A percentile compares a stretch with the other conserved stretches of the same genome.
These are phyloP conservation scores for Drosophila nigrodunni DNA, from an alignment of 1,140 invertebrate genomes.

Conservation along the genomic window DNA sequence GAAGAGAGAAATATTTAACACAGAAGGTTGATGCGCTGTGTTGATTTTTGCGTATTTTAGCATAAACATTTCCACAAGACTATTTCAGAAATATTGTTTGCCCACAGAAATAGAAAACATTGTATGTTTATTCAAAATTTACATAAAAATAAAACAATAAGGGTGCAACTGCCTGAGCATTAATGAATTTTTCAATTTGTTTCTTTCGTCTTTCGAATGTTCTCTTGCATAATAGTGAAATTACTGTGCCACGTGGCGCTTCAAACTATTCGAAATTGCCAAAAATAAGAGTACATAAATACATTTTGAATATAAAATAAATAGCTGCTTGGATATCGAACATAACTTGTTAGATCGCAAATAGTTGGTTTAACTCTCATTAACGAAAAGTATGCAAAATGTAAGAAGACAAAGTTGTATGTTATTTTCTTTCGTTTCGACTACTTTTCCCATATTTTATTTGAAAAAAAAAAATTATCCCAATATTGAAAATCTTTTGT, in stretches of 20 bases:
- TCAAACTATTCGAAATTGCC: no score
- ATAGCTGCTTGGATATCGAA: neutral
- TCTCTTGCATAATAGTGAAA: neutral
- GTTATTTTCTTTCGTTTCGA: no score
- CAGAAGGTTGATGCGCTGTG: slow-evolving; percentile 32
- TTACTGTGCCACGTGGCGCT: neutral
- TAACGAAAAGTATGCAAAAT: no score
- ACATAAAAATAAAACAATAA: slow-evolving; percentile 76
- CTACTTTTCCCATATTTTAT: no score
- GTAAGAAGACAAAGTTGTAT: no score
- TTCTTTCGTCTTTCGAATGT: slow-evolving; percentile 8
- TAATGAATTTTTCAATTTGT: slow-evolving; percentile 59
- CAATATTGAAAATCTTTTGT: no score
- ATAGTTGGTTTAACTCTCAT: neutral
- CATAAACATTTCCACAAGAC: slow-evolving; percentile 63
- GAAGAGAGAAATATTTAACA: slow-evolving; percentile 8
- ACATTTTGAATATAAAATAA: no score
- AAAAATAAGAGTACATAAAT: no score
- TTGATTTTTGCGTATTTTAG: slow-evolving; percentile 25
- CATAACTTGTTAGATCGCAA: no score
- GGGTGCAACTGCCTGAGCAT: slow-evolving; percentile 70
- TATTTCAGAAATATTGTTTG: slow-evolving; percentile 55
- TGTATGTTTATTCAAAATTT: slow-evolving; percentile 71
- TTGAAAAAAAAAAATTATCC: no score
- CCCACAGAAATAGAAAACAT: slow-evolving; percentile 69